Percentiles rank a stretch among this genome's conserved stretches.
Evolutionary conservation across 1,140 invertebrate species (phyloP).

Genomic region (Procambarus clarkii): DNA sequence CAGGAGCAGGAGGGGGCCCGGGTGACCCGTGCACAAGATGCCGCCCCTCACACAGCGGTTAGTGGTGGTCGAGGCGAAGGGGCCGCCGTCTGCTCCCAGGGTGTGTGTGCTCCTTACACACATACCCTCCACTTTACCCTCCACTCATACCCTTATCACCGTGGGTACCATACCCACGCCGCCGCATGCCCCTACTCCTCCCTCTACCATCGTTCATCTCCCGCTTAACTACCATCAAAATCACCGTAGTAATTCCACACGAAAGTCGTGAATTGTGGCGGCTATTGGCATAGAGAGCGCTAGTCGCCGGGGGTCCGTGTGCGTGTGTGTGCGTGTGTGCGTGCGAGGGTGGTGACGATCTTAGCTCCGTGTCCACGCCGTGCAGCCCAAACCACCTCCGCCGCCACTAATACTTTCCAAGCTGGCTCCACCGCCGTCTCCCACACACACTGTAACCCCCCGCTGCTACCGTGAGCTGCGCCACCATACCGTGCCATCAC

Average conservation of each 20-base stretch:
- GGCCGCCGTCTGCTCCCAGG: background rate
- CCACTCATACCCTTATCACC: background rate
- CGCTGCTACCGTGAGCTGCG: background rate
- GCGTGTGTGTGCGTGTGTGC: slow-evolving; percentile 16
- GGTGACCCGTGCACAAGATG: slow-evolving; percentile 30
- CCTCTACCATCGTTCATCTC: background rate
- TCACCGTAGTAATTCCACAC: background rate
- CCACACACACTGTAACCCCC: background rate
- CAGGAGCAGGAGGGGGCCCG: background rate
- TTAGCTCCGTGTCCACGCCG: background rate
- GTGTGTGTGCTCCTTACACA: background rate
- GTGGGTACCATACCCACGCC: background rate
- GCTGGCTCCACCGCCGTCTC: background rate
- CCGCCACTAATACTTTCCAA: background rate
- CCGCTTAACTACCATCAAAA: background rate
- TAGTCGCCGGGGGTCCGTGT: background rate
- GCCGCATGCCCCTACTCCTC: background rate
- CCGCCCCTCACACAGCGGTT: background rate
- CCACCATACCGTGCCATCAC: background rate
- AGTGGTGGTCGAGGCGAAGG: background rate
- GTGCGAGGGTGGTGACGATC: slow-evolving; percentile 4
- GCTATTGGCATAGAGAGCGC: background rate
- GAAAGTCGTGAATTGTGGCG: background rate
- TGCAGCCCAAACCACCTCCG: background rate
- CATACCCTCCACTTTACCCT: background rate